These are phyloP conservation scores for Parnassius apollo DNA, from an alignment of 2,888 invertebrate genomes.

Conservation along the genomic window DNA sequence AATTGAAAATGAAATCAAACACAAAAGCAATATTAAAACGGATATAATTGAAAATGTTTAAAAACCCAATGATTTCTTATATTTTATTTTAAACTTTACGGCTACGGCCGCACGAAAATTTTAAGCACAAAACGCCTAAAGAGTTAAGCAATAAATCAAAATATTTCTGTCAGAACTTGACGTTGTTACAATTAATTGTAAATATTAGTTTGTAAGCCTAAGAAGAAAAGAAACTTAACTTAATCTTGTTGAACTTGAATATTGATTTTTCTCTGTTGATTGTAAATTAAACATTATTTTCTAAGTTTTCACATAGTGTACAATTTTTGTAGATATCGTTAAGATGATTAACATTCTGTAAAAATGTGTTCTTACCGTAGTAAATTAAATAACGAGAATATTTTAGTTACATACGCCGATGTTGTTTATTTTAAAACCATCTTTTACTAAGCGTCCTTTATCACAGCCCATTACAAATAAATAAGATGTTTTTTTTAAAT, in stretches of 20 bases:
- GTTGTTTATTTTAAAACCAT: constrained; percentile 54
- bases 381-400: constrained; percentile 82
- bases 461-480: no score
- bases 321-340: constrained; percentile 79
- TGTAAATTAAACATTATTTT: constrained; percentile 73
- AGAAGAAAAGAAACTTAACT: constrained; percentile 65
- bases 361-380: constrained; percentile 82
- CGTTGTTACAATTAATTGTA: constrained; percentile 67
- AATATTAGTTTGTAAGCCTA: constrained; percentile 66
- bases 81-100: neutral
- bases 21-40: no score
- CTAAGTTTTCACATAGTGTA: constrained; percentile 80
- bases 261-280: constrained; percentile 74
- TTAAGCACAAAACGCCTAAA: neutral
- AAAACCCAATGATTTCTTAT: no score
- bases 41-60: no score
- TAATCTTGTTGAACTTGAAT: constrained; percentile 78
- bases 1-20: no score
- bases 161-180: constrained; percentile 64
- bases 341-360: constrained; percentile 81
- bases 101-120: constrained; percentile 2
- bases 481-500: no score
- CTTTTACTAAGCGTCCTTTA: neutral
- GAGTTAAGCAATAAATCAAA: constrained; percentile 45
- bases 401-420: constrained; percentile 76